Evolutionary conservation across 2,888 invertebrate genomes (phyloP), one percentile per base, ranked within the genome.

Genomic region (Sinotaia quadrata): DNA sequence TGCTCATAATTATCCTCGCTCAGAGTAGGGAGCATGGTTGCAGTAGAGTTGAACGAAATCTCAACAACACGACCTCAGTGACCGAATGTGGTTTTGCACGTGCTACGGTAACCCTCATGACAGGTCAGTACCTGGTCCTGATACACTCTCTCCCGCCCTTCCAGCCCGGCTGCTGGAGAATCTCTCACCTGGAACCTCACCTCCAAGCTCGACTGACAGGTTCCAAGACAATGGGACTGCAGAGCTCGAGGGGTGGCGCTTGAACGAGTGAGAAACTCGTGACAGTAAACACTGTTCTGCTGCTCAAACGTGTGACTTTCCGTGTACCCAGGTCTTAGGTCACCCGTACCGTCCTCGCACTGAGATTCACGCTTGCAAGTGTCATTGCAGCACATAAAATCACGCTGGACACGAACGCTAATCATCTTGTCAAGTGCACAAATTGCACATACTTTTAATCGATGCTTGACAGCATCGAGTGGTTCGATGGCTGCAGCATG

Each of bases 211-310:
- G 74, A 73, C 63, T 68, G 59, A 60, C 76, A 76, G 12, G 67
- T 68, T 37, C 71, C 71, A 27, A 69, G 31, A 34, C 76, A 76
- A 24, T 54, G 10, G 7, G 44, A 37, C 5, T 59, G 56, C n/a
- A 76, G 29, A 0, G 69, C 61, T 34, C 67, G 63, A 10, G 62
- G 68, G 15, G 51, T 59, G 12, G 71, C 69, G 57, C 69, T 68
- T 33, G 67, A 62, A 4, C 54, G 37, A 10, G 72, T 65, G 15
- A 76, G 65, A 59, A 76, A 76, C 58, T 74, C 71, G 57, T 74
- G 73, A 51, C 76, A 76, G 69, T 74, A 73, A 12, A 76, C 73
- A 52, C 67, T 70, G 67, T 68, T 70, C 24, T 74, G 73, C 44
- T 71, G 60, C 2, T 24, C 15, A 59, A 74, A 74, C 15, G 68